Base-by-base conservation (phyloP, 2,888 invertebrate genomes). In the Lamellibrachia satsuma region DNA sequence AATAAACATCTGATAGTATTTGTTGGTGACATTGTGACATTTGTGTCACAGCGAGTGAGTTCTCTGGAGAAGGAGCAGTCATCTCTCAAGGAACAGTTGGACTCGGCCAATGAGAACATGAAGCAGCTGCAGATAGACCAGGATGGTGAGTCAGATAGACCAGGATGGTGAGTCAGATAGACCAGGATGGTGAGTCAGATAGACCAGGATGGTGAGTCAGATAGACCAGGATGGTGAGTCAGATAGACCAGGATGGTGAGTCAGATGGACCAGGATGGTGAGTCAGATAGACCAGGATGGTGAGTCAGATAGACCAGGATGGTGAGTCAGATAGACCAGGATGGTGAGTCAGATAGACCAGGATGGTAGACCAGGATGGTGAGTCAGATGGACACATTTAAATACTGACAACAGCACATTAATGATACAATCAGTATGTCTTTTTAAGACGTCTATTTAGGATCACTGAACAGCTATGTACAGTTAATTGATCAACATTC, bases 91-190 rank as follows among this genome's bases (percentile, higher is more conserved):
- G 94, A 95, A 52, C 95, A 96, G 92, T 94, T 96, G 92, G 96
- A 96, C n/a, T 94, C 95, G 2, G 95, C 95, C 51, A 95, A 96
- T 91, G 93, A 94, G 27, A 93, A 94, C 52, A 92, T 95, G 6
- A 94, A 95, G 57, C 94, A 95, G 92, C 95, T 95, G 98, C 94
- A 97, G 97, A 93, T 97, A 97, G 92, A 93, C 93, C 93, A 94
- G 92, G 93, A 94, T 94, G 94, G 95, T 95, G 93, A 92, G 91
- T 22, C 27, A 91, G 75, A 75, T 4, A 22, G 75, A 75, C 75
- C n/a, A 15, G 9, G 75, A 75, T 22, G 2, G 75, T 22, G 22
- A 22, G 75, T 22, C 22, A 15, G 75, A 75, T 22, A 6, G 75
- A 75, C 75, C n/a, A n/a, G 6, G 75, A 75, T 22, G 22, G 75